Evolutionary conservation across 2,113 vertebrate genomes (phyloP).

Genomic region (Hylia prasina): DNA sequence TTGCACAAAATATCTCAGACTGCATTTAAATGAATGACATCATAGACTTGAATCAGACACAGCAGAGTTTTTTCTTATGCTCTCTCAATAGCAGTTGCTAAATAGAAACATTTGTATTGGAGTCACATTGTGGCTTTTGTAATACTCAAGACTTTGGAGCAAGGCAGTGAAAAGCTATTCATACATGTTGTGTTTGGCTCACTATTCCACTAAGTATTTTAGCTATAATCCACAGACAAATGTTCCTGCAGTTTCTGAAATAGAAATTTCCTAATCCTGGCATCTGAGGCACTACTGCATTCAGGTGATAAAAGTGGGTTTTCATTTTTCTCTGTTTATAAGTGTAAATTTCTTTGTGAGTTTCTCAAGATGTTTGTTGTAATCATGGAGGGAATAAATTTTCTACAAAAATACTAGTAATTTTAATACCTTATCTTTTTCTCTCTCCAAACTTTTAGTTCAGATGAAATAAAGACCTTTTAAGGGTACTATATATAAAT

Average conservation of each 20-base stretch:
- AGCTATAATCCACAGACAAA: neutral
- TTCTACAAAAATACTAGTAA: neutral
- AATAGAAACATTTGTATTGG: constrained; percentile 7
- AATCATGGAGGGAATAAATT: neutral
- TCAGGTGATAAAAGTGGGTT: neutral
- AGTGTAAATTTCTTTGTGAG: neutral
- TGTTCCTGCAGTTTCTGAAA: neutral
- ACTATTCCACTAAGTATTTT: neutral
- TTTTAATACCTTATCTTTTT: neutral
- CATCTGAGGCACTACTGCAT: neutral
- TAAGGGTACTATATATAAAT: neutral
- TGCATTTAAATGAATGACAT: neutral
- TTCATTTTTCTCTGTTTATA: neutral
- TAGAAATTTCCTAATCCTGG: neutral
- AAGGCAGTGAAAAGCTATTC: neutral
- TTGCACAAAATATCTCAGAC: neutral
- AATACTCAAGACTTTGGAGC: neutral
- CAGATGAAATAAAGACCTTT: neutral
- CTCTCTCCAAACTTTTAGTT: neutral
- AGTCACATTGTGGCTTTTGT: neutral
- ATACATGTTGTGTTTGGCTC: neutral
- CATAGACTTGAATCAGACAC: neutral
- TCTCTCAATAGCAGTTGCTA: neutral
- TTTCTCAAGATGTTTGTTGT: neutral
- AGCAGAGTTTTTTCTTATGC: neutral